Percentiles rank a stretch among this genome's conserved stretches.
These are phyloP conservation scores for Gambelia wislizenii DNA, from an alignment of 2,797 vertebrate genomes.

Conservation along the genomic window DNA sequence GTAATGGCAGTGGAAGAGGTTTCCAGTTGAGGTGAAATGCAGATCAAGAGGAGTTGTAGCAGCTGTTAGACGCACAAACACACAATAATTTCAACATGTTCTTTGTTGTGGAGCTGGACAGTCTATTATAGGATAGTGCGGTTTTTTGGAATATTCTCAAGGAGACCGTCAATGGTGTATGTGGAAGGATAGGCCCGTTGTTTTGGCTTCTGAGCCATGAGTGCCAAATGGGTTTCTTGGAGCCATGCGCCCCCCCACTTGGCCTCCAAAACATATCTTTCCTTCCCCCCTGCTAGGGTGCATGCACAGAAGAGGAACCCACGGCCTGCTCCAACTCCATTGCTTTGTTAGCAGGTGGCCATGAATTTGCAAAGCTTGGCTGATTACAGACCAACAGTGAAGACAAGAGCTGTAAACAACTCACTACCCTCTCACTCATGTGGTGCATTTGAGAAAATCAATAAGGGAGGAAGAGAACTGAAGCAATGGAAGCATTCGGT, in stretches of 20 bases:
- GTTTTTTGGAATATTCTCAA: constrained; percentile 25
- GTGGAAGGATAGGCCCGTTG: neutral
- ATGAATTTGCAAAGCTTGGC: too few relatives aligned
- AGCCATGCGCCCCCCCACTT: neutral
- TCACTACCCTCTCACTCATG: fast-evolving
- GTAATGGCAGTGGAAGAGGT: constrained; percentile 20
- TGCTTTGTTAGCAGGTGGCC: fast-evolving
- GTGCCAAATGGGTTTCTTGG: constrained; percentile 15
- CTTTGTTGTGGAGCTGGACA: neutral
- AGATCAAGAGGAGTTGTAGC: neutral
- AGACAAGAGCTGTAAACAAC: fast-evolving
- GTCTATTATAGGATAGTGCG: constrained; percentile 17
- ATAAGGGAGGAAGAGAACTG: too few relatives aligned
- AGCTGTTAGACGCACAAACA: neutral
- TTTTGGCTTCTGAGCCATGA: constrained; percentile 1
- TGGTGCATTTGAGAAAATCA: neutral
- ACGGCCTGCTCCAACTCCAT: neutral
- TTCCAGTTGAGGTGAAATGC: neutral
- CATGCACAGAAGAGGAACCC: fast-evolving
- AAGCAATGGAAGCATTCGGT: neutral
- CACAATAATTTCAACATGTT: constrained; percentile 28
- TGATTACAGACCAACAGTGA: fast-evolving
- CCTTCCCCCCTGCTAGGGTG: neutral
- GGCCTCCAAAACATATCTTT: neutral
- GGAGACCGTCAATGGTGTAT: neutral